Evolutionary conservation across 2,113 vertebrate genomes (phyloP).

Genomic region (Pelecanus crispus): DNA sequence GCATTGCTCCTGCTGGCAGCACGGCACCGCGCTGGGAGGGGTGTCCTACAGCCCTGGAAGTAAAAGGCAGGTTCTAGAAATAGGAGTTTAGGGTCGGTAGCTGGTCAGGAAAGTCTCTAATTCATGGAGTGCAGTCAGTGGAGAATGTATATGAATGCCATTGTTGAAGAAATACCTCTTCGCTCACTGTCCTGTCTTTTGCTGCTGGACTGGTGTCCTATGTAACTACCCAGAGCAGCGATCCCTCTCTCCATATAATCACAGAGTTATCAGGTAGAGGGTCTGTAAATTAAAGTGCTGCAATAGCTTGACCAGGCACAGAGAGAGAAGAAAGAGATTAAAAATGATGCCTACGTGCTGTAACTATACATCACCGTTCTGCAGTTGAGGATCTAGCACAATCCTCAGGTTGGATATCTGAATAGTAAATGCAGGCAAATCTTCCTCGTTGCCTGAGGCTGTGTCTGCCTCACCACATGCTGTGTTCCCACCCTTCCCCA

Average conservation of each 20-base stretch:
- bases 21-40: accelerated
- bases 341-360: background rate
- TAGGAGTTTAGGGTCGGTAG: background rate
- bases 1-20: background rate
- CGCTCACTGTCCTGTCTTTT: background rate
- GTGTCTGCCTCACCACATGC: background rate
- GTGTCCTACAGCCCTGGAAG: background rate
- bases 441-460: background rate
- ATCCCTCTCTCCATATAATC: background rate
- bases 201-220: background rate
- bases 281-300: background rate
- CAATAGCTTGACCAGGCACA: background rate
- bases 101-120: background rate
- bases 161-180: background rate
- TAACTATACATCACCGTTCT: background rate
- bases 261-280: background rate
- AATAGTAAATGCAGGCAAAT: background rate
- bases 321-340: background rate
- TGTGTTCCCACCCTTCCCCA: background rate
- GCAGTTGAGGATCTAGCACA: background rate
- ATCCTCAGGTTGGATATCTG: background rate
- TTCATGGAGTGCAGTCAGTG: background rate
- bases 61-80: background rate
- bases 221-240: background rate
- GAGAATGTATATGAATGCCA: background rate